Base-by-base conservation (phyloP, 2,888 invertebrate genomes). In the Capitulum mitella region DNA sequence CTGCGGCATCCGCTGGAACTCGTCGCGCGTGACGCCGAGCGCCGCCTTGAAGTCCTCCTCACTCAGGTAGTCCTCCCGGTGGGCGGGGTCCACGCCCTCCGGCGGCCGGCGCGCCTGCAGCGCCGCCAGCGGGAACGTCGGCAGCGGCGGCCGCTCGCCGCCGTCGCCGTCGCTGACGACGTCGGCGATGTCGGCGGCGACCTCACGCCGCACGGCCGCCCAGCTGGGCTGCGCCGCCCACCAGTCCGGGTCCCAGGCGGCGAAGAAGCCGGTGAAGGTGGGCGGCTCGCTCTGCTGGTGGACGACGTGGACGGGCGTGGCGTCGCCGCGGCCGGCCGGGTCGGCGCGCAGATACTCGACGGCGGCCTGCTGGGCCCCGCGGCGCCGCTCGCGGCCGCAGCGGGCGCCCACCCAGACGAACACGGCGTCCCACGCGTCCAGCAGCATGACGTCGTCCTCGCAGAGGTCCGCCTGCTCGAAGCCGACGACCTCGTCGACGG, bases 201-300 rank as follows among this genome's bases (percentile, higher is more conserved):
- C n/a, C 19, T 51, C 19, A 32, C 34, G 29, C 34, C 22, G 29
- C 22, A 80, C 75, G n/a, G 46, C n/a, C 12, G 61, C 14, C 75
- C 64, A 64, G 37, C 70, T 43, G 51, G 51, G 58, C 83, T 86
- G 87, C 87, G 93, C 94, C 88, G 91, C 91, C 92, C 93, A 94
- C 83, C 91, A 88, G 81, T 91, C 89, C 79, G 89, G 88, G 85
- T 94, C 92, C 97, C 97, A 97, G 80, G 89, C 90, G 1, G 93
- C 92, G 86, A 97, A 97, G 87, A 93, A 93, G 80, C 97, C 97
- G 78, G 92, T 93, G 85, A 97, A 97, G 74, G 92, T 93, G 54
- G 95, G 93, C 0, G 97, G 95, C 85, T 98, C 97, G 78, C 89
- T 88, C 78, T 92, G 92, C 87, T 97, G 97, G 83, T 91, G 92